A percentile compares a stretch with the other conserved stretches of the same genome.
These are phyloP conservation scores for Nycticorax nycticorax DNA, from an alignment of 2,113 vertebrate genomes.

Conservation along the genomic window DNA sequence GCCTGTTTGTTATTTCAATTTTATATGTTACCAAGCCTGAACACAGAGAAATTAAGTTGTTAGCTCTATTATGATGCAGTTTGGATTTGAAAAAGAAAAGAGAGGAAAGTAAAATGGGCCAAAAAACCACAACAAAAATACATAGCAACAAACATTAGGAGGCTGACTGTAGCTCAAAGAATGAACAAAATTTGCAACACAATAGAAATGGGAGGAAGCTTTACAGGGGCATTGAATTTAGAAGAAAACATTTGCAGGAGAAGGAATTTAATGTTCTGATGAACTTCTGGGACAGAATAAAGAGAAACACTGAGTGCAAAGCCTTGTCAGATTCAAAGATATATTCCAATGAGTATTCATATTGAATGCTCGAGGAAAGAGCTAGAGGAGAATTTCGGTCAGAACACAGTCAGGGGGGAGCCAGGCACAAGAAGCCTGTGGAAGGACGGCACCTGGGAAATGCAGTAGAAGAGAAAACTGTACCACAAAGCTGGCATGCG, in stretches of 20 bases:
- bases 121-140: neutral
- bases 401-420: neutral
- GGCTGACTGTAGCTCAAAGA: neutral
- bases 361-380: neutral
- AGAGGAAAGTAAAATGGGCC: neutral
- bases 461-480: neutral
- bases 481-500: accelerated
- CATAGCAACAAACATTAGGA: neutral
- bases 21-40: constrained; percentile 15
- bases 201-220: neutral
- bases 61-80: constrained; percentile 40
- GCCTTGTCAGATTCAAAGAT: neutral
- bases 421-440: neutral
- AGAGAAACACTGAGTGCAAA: neutral
- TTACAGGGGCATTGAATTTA: neutral
- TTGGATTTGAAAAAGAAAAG: neutral
- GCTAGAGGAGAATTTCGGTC: neutral
- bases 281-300: neutral
- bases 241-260: neutral
- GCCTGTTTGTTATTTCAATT: constrained; percentile 35
- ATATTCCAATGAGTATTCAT: neutral
- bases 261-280: neutral
- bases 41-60: constrained; percentile 22
- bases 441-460: neutral
- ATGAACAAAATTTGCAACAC: neutral